Conservation (phyloP, 2,888 invertebrate species). For the Diploptera punctata region DNA sequence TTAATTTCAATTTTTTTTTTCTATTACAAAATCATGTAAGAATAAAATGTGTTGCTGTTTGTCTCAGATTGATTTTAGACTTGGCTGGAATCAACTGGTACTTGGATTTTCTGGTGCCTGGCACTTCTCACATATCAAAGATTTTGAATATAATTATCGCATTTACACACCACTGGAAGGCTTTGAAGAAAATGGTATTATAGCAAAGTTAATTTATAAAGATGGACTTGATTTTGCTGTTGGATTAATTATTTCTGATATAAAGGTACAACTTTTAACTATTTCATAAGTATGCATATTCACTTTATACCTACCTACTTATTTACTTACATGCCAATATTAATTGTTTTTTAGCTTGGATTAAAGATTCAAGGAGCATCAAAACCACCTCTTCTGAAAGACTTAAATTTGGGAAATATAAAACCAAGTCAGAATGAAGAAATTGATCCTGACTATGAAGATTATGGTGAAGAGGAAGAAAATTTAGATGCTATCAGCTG, state of each 20-base stretch:
- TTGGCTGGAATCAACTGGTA: constrained; percentile 76
- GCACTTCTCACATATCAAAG: constrained; percentile 69
- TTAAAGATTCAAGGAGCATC: constrained; percentile 49
- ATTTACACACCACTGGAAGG: constrained; percentile 79
- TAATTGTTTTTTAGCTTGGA: constrained; percentile 52
- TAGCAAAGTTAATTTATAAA: constrained; percentile 69
- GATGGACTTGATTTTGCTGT: constrained; percentile 32
- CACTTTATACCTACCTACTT: no score
- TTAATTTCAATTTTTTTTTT: no score
- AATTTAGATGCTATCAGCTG: constrained; percentile 61
- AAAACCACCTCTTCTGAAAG: constrained; percentile 25
- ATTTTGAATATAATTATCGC: constrained; percentile 80
- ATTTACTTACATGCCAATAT: no score
- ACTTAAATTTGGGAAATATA: constrained; percentile 28
- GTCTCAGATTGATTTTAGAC: constrained; percentile 72
- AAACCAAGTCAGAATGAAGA: constrained; percentile 39
- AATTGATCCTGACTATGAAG: constrained; percentile 32
- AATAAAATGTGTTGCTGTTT: background rate
- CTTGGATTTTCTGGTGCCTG: constrained; percentile 81
- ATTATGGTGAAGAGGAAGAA: constrained; percentile 54
- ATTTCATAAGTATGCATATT: no score
- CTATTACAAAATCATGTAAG: no score
- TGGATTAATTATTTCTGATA: constrained; percentile 29
- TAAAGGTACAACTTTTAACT: no score
- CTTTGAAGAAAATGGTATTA: constrained; percentile 78